Evolutionary conservation across 2,113 vertebrate species (phyloP).

Genomic region (Arothron firmamentum): DNA sequence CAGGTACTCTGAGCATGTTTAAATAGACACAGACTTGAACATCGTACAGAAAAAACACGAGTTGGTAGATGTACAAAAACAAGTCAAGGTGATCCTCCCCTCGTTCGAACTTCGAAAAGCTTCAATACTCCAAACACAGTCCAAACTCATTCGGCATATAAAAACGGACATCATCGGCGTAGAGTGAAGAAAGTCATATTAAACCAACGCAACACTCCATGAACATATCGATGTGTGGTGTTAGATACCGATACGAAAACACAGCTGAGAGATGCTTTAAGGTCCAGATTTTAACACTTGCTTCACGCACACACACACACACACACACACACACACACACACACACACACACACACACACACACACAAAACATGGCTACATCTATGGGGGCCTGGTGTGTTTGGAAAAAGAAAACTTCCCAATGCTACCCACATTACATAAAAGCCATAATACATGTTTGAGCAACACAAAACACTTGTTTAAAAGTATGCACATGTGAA

Average conservation of each 20-base stretch:
- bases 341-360: constrained; percentile 36
- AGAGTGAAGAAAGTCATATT: constrained; percentile 58
- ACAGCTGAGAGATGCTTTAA: constrained; percentile 59
- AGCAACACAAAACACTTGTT: constrained; percentile 65
- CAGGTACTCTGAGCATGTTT: constrained; percentile 62
- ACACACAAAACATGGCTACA: constrained; percentile 62
- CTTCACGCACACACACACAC: constrained; percentile 56
- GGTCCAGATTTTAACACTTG: constrained; percentile 57
- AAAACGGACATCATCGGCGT: constrained; percentile 47
- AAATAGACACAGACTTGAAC: constrained; percentile 64
- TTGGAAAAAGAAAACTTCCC: constrained; percentile 40
- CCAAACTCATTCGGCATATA: constrained; percentile 44
- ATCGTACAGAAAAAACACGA: constrained; percentile 57
- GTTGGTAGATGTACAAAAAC: constrained; percentile 55
- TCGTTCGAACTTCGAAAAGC: constrained; percentile 33
- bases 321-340: too few species aligned
- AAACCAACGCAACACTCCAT: constrained; percentile 58
- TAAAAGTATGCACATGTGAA: constrained; percentile 61
- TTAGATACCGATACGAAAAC: constrained; percentile 65
- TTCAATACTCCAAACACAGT: constrained; percentile 53
- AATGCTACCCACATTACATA: constrained; percentile 53
- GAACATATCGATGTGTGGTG: constrained; percentile 47
- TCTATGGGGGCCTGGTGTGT: constrained; percentile 45
- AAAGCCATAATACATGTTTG: constrained; percentile 62
- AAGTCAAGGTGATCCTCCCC: constrained; percentile 34